Evolutionary conservation across 92 coral and sea anemone genomes (phyloP).

Genomic region (Bergia sp.): DNA sequence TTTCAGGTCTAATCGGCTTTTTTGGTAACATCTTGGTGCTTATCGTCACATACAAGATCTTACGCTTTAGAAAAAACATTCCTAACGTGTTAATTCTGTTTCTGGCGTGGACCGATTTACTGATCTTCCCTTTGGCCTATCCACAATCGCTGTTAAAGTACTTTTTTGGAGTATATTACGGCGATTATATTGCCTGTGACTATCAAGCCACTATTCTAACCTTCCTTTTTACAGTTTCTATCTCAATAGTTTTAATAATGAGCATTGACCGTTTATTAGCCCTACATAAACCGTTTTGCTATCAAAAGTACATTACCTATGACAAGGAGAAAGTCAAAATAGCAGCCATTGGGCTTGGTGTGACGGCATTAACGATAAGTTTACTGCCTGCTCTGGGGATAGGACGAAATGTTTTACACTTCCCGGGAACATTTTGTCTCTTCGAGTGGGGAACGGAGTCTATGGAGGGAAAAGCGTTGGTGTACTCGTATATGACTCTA

Average conservation of each 20-base stretch:
- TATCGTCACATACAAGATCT: constrained; percentile 74
- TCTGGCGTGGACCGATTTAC: constrained; percentile 86
- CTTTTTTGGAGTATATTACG: constrained; percentile 75
- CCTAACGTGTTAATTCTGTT: constrained; percentile 86
- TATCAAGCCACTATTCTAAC: constrained; percentile 84
- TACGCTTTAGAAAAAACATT: constrained; percentile 82
- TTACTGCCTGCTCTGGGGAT: constrained; percentile 90
- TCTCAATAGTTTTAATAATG: constrained; percentile 80
- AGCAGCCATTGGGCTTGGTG: constrained; percentile 68
- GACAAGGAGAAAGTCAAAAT: constrained; percentile 82
- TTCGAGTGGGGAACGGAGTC: constrained; percentile 87
- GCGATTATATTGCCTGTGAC: constrained; percentile 84
- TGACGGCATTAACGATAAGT: constrained; percentile 70
- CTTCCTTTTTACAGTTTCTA: constrained; percentile 71
- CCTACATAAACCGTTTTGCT: constrained; percentile 85
- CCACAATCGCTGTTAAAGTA: constrained; percentile 90
- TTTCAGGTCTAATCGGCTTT: constrained; percentile 73
- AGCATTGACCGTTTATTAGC: constrained; percentile 89
- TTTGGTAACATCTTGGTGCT: constrained; percentile 80
- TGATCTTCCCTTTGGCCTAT: constrained; percentile 77
- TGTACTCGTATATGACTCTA: constrained; percentile 67
- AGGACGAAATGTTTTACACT: constrained; percentile 84
- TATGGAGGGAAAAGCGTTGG: constrained; percentile 75
- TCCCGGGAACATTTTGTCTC: constrained; percentile 95
- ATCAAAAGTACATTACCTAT: constrained; percentile 74